Conservation (phyloP, 1,140 invertebrate species). For the Luehdorfia chinensis region DNA sequence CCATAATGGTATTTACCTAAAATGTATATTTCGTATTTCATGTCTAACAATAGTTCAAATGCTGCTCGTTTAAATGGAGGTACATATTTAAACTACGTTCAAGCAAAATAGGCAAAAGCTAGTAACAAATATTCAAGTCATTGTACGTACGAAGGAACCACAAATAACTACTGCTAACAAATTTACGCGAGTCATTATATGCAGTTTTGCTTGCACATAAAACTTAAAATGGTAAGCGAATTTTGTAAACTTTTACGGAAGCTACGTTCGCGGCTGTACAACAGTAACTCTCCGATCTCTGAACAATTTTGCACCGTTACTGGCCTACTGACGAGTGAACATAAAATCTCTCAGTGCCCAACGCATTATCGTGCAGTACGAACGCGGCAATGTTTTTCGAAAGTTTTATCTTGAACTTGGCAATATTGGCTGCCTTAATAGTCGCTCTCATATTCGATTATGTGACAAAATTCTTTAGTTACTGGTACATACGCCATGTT, state of each 20-base stretch:
- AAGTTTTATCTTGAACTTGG: constrained; percentile 59
- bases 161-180: too few species aligned
- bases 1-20: too few species aligned
- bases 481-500: constrained; percentile 65
- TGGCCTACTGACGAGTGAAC: constrained; percentile 44
- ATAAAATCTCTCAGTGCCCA: constrained; percentile 39
- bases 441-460: constrained; percentile 61
- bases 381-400: constrained; percentile 69
- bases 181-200: constrained; percentile 5
- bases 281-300: constrained; percentile 2
- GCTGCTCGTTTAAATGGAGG: too few species aligned
- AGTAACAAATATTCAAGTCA: too few species aligned
- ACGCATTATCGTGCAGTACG: constrained; percentile 33
- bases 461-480: constrained; percentile 68
- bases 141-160: too few species aligned
- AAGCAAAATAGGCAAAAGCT: too few species aligned
- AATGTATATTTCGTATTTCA: too few species aligned
- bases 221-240: constrained; percentile 16
- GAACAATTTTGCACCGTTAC: constrained; percentile 47
- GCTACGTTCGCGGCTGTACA: not conserved
- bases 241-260: not conserved
- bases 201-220: constrained; percentile 15
- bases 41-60: too few species aligned
- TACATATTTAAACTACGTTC: too few species aligned
- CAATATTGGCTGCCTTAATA: constrained; percentile 41